Base-by-base conservation (phyloP, 1,140 invertebrate species). In the Planococcus citri region DNA sequence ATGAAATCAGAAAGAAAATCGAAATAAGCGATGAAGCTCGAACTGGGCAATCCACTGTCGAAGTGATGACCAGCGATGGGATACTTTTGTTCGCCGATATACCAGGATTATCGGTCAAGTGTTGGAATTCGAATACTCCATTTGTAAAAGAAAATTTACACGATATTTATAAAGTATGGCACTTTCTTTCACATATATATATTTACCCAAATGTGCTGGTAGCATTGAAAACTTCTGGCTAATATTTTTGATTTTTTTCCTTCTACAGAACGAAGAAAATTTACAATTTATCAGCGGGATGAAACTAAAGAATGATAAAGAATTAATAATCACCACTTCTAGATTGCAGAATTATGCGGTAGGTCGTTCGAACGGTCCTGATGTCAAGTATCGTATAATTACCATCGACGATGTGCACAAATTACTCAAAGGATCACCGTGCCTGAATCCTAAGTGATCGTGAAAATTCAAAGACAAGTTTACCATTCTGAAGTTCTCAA, bases 21-120 rank as follows among this genome's bases (percentile, higher is more conserved):
- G 68, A 72, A 14, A 29, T 72, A 0, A 74, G 69, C 9, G 20
- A 70, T 0, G 68, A 70, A 14, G 69, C 60, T 12, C 25, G 73
- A 51, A 38, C 67, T 8, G 71, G 58, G 0, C 79, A 80, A 71
- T 71, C 75, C 12, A 75, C 74, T 0, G 75, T 75, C 0, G 74
- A 78, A 75, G 79, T 75, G 0, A 76, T 78, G 70, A 75, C 77
- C 0, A 29, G 58, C 0, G 33, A 70, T 1, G 78, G 77, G 1
- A 73, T 74, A 8, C 72, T 81, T 1, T 78, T 77, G 27, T 76
- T 75, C 0, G 73, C 78, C 2, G 71, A 77, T 1, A 67, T 64
- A 6, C 69, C 76, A 1, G 3, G 17, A n/a, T 76, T 76, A 14
- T 73, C 78, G 10, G 74, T 81, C 9, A 75, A 71, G 20, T 81